phyloP scores from a whole-genome alignment of 1,140 invertebrate genomes.

The Drosophila rhopaloa region DNA sequence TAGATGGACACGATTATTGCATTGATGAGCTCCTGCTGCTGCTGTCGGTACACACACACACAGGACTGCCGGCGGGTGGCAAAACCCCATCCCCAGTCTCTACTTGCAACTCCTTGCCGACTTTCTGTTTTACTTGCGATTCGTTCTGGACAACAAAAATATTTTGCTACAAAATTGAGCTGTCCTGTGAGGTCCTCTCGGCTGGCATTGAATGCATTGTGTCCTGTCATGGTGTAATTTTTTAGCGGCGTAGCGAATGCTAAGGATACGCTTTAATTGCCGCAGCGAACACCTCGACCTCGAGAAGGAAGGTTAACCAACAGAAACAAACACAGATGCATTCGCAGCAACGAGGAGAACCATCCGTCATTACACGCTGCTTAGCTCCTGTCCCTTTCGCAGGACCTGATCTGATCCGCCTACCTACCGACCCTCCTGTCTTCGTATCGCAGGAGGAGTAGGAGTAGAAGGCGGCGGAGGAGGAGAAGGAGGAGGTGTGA shows the following conservation, averaged over 20 bases:
- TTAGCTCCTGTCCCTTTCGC: conserved; percentile 62
- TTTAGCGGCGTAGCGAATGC: conserved; percentile 77
- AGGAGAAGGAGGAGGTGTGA: conserved; percentile 53
- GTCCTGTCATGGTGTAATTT: conserved; percentile 73
- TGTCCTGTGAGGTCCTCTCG: conserved; percentile 60
- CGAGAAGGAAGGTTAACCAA: conserved; percentile 49
- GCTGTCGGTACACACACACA: conserved; percentile 70
- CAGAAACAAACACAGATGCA: background rate
- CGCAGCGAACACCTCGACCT: conserved; percentile 49
- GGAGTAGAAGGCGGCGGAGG: background rate
- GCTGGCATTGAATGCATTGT: conserved; percentile 19
- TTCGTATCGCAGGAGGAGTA: background rate
- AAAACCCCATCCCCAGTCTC: background rate
- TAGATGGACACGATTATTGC: conserved; percentile 75
- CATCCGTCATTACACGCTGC: conserved; percentile 72
- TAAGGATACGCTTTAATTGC: conserved; percentile 80
- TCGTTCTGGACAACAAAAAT: conserved; percentile 81
- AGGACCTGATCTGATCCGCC: conserved; percentile 2
- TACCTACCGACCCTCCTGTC: background rate
- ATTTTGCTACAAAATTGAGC: conserved; percentile 82
- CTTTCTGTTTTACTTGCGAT: conserved; percentile 69
- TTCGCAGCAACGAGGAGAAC: background rate
- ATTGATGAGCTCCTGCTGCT: conserved; percentile 84
- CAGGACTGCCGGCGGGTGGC: conserved; percentile 59
- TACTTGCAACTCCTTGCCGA: background rate